These are phyloP conservation scores for Menidia beryllina DNA, from an alignment of 2,113 vertebrate species.

Conservation along the genomic window DNA sequence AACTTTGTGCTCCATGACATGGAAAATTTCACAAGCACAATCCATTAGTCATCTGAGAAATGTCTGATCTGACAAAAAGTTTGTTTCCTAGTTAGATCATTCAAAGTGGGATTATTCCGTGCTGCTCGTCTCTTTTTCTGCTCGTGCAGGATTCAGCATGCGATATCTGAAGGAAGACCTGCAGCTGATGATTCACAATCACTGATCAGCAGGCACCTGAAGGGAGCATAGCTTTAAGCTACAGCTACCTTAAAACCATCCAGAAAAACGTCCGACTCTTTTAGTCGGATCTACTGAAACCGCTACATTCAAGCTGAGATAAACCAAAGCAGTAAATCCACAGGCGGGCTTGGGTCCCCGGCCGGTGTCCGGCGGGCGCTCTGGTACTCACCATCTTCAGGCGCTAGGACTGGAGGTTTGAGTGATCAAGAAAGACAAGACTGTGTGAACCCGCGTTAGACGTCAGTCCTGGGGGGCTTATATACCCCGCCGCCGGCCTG, in stretches of 20 bases:
- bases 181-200: too few species aligned
- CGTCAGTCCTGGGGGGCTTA: conserved; percentile 67
- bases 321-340: conserved; percentile 56
- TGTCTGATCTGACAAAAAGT: too few species aligned
- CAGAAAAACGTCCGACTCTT: background rate
- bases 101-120: too few species aligned
- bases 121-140: too few species aligned
- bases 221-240: conserved; percentile 12
- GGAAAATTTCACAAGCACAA: background rate
- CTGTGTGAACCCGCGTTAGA: conserved; percentile 77
- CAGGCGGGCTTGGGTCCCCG: conserved; percentile 5
- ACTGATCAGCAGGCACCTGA: conserved; percentile 6
- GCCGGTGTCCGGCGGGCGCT: conserved; percentile 42
- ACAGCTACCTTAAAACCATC: conserved; percentile 3
- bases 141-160: too few species aligned
- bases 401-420: conserved; percentile 75
- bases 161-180: too few species aligned
- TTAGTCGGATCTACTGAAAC: conserved; percentile 1
- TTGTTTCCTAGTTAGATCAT: too few species aligned
- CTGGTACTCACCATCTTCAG: conserved; percentile 84
- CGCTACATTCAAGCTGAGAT: conserved; percentile 8
- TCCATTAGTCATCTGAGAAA: background rate
- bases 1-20: too few species aligned
- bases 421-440: conserved; percentile 79
- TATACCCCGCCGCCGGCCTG: conserved; percentile 70